Conservation (phyloP, 2,113 vertebrate species). For the Petrocephalus zakoni region DNA sequence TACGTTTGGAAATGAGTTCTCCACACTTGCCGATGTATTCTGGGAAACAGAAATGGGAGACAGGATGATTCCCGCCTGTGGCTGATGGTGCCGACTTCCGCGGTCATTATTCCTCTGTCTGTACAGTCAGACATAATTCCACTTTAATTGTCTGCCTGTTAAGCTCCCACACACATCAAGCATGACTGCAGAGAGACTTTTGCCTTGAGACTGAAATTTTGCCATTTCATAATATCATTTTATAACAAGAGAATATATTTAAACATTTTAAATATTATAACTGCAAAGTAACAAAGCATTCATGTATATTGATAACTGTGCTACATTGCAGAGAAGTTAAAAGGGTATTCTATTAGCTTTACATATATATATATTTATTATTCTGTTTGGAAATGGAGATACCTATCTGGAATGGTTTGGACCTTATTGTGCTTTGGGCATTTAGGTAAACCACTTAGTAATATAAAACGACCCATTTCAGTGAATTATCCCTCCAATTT, state of each 20-base stretch:
- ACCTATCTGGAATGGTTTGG: too few relatives aligned
- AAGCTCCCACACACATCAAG: background rate
- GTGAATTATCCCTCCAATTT: too few relatives aligned
- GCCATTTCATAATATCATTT: too few relatives aligned
- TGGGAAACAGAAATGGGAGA: background rate
- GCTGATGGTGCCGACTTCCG: background rate
- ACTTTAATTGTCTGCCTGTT: conserved; percentile 5
- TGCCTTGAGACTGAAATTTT: background rate
- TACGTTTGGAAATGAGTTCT: background rate
- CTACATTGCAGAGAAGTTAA: background rate
- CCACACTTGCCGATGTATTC: background rate
- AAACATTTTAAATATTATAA: background rate
- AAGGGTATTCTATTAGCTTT: background rate
- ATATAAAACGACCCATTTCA: too few relatives aligned
- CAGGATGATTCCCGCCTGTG: background rate
- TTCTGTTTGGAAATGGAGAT: too few relatives aligned
- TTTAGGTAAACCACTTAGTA: too few relatives aligned
- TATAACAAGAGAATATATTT: too few relatives aligned
- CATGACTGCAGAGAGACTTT: background rate
- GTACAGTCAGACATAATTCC: background rate
- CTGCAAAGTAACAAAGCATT: background rate
- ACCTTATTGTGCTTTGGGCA: too few relatives aligned
- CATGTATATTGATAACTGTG: background rate
- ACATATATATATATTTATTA: background rate
- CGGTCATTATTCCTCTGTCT: background rate